phyloP scores from a whole-genome alignment of 2,113 vertebrate genomes.

The Uria aalge region DNA sequence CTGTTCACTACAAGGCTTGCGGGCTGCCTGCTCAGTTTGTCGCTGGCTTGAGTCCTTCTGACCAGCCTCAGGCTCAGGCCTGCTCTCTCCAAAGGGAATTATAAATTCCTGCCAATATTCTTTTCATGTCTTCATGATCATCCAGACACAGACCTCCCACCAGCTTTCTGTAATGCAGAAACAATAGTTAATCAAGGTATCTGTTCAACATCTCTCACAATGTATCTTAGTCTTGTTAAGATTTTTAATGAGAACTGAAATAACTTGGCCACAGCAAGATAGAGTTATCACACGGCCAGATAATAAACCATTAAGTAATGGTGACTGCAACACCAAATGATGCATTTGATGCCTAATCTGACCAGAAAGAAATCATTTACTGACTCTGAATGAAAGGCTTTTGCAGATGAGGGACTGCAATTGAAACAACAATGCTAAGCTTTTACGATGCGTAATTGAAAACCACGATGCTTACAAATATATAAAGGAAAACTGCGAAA shows the following conservation, averaged over 20 bases:
- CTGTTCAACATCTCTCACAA: neutral
- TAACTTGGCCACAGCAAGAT: neutral
- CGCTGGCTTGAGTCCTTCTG: neutral
- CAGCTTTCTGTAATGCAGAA: neutral
- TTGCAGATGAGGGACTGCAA: neutral
- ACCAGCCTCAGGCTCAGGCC: neutral
- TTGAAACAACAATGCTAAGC: neutral
- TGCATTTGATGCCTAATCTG: neutral
- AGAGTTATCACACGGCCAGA: neutral
- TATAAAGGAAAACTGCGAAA: neutral
- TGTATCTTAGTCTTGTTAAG: neutral
- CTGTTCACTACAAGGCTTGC: neutral
- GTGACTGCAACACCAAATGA: neutral
- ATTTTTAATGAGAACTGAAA: neutral
- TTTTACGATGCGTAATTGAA: neutral
- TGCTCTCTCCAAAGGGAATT: neutral
- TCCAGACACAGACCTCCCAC: neutral
- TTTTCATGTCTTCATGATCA: neutral
- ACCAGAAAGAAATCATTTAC: neutral
- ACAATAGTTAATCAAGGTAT: neutral
- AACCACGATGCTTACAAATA: neutral
- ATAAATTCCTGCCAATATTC: neutral
- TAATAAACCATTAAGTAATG: neutral
- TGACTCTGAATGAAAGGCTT: neutral
- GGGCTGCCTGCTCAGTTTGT: neutral